These are phyloP conservation scores for Halcyon senegalensis DNA, from an alignment of 2,113 vertebrate species.

Conservation along the genomic window DNA sequence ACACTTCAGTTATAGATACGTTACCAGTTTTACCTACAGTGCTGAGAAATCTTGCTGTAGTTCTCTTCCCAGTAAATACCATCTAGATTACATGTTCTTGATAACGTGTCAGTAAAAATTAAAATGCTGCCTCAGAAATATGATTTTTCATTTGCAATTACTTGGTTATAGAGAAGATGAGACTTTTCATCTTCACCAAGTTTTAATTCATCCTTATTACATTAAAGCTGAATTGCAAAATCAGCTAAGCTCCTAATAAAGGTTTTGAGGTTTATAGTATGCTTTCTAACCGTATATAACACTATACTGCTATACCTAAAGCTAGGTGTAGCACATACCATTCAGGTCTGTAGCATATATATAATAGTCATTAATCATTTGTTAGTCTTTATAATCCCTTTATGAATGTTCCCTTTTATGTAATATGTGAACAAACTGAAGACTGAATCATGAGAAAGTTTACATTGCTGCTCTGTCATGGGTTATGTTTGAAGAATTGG, in stretches of 20 bases:
- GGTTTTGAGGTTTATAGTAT: background rate
- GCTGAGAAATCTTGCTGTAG: background rate
- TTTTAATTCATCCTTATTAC: background rate
- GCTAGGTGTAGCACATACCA: background rate
- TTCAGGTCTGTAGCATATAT: background rate
- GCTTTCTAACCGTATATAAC: background rate
- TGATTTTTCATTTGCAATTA: background rate
- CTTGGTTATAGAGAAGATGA: background rate
- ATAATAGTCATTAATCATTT: background rate
- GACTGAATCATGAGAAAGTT: background rate
- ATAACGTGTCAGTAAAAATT: background rate
- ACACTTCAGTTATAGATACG: background rate
- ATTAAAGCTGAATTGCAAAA: background rate
- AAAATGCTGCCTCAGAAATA: background rate
- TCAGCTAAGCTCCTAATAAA: background rate
- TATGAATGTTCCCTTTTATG: background rate
- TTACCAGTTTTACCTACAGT: background rate
- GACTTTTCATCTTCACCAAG: background rate
- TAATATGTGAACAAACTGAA: constrained; percentile 13
- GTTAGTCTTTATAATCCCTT: background rate
- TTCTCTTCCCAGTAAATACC: background rate
- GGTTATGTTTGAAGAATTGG: background rate
- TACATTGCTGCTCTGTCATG: background rate
- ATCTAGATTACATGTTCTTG: background rate
- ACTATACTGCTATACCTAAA: background rate